Conservation (phyloP, 2,113 vertebrate genomes). For the Phyllostomus discolor region DNA sequence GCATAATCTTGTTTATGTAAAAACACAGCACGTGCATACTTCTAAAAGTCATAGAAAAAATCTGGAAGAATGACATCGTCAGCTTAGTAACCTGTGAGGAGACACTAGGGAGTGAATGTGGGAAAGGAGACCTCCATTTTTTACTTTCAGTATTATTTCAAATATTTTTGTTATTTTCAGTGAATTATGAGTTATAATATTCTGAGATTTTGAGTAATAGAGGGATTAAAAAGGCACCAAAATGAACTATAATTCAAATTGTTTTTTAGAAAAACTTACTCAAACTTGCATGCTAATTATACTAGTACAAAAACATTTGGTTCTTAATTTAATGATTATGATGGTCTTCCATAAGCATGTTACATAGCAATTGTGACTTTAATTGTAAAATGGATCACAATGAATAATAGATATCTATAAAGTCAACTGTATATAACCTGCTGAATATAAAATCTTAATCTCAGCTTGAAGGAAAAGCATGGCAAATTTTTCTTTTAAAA, state of each 20-base stretch:
- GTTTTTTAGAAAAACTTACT: background rate
- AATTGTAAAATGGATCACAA: background rate
- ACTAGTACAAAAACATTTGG: background rate
- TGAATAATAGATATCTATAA: background rate
- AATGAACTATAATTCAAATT: constrained; percentile 8
- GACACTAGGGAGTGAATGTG: background rate
- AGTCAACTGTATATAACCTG: background rate
- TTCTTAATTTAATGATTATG: constrained; percentile 31
- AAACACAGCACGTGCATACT: background rate
- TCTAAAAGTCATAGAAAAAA: background rate
- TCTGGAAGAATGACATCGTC: background rate
- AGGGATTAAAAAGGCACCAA: background rate
- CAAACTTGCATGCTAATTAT: background rate
- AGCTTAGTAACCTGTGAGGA: background rate
- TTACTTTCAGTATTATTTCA: background rate
- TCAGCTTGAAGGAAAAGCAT: background rate
- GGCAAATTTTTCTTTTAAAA: background rate
- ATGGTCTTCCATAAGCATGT: background rate
- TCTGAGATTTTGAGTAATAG: background rate
- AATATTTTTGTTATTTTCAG: constrained; percentile 1
- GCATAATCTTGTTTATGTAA: background rate
- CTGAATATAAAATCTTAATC: background rate
- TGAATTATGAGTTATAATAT: background rate
- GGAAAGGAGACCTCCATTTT: background rate
- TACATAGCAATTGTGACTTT: background rate